Base-by-base conservation (phyloP, 2,113 vertebrate genomes). In the Argyrosomus japonicus region DNA sequence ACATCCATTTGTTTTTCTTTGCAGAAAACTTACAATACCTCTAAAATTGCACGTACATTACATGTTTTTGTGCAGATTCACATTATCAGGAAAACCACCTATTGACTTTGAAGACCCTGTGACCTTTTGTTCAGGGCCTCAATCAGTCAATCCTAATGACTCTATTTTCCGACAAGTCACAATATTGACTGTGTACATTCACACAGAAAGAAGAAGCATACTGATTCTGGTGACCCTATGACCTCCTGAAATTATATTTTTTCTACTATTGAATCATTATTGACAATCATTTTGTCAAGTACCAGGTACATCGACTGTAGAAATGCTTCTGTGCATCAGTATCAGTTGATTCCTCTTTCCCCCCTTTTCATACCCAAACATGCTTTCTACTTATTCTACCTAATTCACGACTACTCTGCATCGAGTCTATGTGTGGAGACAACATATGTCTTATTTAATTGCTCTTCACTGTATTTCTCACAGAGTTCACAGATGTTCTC, bases 191-290 rank as follows among this genome's bases (percentile, higher is more conserved):
- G 19, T 67, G 48, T 60, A 57, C 48, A 77, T 54, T 32, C 0
- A 19, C 10, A 3, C 19, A 50, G 45, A 62, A 11, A 62, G 5
- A 58, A 13, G 7, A 78, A 56, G 48, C 10, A 1, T 19, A 73
- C 72, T 69, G 79, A 75, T 78, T 77, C 51, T 27, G 50, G 14
- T 60, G 61, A 77, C 45, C 27, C 27, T 14, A 8, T 57, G 50
- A 47, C 27, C 62, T 65, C 18, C 29, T 10, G 40, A 56, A 51
- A n/a, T 58, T 0, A 56, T 21, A 63, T 60, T 36, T 43, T 43
- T 4, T 4, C n/a, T 43, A 56, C 21, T 21, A n/a, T 48, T n/a
- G 17, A 67, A 27, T 63, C 43, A 62, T 2, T 29, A 43, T 45
- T 40, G 36, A 40, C 36, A 40, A 40, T 40, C 36, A 9, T 40